A percentile compares a stretch with the other conserved stretches of the same genome.
These are phyloP conservation scores for Saturnia pavonia DNA, from an alignment of 2,888 invertebrate species.

Conservation along the genomic window DNA sequence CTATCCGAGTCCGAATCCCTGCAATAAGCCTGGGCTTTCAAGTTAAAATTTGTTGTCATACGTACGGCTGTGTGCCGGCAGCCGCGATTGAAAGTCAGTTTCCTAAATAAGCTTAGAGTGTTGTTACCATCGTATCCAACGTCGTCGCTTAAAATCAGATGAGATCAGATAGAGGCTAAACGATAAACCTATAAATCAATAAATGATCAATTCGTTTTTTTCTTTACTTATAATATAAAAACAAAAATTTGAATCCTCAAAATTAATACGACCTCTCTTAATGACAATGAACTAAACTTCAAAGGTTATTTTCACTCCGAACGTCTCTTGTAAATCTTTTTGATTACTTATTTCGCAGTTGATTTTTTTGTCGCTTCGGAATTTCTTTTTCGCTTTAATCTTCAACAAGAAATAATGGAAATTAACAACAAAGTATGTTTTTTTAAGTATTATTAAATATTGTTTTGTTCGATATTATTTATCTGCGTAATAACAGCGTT, in stretches of 20 bases:
- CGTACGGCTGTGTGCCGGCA: too few relatives aligned
- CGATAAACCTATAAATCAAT: too few relatives aligned
- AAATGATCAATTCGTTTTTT: too few relatives aligned
- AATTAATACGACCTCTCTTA: slow-evolving; percentile 13
- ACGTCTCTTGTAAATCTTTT: slow-evolving; percentile 13
- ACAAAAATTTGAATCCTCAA: background rate
- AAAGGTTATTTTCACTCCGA: slow-evolving; percentile 11
- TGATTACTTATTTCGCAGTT: slow-evolving; percentile 22
- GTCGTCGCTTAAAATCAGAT: too few relatives aligned
- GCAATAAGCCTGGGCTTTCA: too few relatives aligned
- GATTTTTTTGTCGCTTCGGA: background rate
- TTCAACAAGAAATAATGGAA: background rate
- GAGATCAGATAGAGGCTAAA: too few relatives aligned
- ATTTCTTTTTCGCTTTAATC: background rate
- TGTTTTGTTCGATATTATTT: background rate
- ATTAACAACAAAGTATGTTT: background rate
- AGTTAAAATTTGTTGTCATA: too few relatives aligned
- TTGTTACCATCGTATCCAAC: too few relatives aligned
- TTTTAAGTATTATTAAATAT: background rate
- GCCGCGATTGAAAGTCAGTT: too few relatives aligned
- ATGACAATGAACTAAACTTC: slow-evolving; percentile 8
- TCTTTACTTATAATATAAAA: background rate
- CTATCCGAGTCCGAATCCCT: too few relatives aligned
- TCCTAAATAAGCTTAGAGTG: too few relatives aligned
- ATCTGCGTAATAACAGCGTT: background rate